These are phyloP conservation scores for Hybos culiciformis DNA, from an alignment of 2,888 invertebrate genomes.

Conservation along the genomic window DNA sequence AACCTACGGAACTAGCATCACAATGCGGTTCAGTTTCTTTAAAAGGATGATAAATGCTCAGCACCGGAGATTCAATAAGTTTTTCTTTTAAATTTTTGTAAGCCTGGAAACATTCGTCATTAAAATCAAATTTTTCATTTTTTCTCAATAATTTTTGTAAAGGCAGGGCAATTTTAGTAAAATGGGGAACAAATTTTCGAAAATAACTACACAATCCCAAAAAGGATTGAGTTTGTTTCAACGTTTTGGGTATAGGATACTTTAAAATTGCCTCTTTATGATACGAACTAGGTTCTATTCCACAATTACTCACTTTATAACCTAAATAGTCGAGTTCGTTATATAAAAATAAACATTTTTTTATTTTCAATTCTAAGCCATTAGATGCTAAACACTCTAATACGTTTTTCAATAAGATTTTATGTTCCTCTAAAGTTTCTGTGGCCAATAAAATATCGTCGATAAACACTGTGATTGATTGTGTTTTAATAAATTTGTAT, in stretches of 20 bases:
- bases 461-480: constrained; percentile 15
- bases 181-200: constrained; percentile 19
- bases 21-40: constrained; percentile 21
- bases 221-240: constrained; percentile 16
- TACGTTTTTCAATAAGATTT: constrained; percentile 10
- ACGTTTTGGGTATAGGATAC: constrained; percentile 13
- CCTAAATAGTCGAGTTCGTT: constrained; percentile 15
- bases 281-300: constrained; percentile 14
- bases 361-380: constrained; percentile 6
- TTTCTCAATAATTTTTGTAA: background rate
- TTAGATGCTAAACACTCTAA: constrained; percentile 8
- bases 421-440: constrained; percentile 9
- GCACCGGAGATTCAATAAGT: constrained; percentile 14
- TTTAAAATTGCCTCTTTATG: constrained; percentile 17
- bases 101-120: constrained; percentile 3
- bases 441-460: constrained; percentile 15
- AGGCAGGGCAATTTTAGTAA: constrained; percentile 6
- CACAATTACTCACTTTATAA: constrained; percentile 12
- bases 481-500: constrained; percentile 10
- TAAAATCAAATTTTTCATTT: constrained; percentile 5
- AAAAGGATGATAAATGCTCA: constrained; percentile 20
- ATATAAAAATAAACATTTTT: constrained; percentile 15
- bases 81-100: constrained; percentile 12
- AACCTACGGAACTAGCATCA: constrained; percentile 19
- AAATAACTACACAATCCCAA: constrained; percentile 19